Base-by-base conservation (phyloP, 1,140 invertebrate genomes). In the Caenorhabditis brenneri region DNA sequence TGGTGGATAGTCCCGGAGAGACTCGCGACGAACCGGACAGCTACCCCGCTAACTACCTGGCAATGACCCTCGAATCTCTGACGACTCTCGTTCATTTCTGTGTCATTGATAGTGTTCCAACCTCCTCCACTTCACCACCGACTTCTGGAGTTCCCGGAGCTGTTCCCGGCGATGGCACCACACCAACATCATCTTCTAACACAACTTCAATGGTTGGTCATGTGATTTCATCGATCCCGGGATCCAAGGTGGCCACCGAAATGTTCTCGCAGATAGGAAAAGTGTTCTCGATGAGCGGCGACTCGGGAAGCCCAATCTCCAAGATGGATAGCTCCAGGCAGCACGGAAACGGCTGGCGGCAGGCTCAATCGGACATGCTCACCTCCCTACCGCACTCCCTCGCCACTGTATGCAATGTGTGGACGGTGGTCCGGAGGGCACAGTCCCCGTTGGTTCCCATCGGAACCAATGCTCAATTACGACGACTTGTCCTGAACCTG, bases 11-110 rank as follows among this genome's bases (percentile, higher is more conserved):
- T 80, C 51, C 79, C 16, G 79, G 79, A 39, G 51, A 80, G 31
- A 53, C n/a, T 10, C 16, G 79, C 3, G 79, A 80, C 33, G 51
- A 80, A 36, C 79, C 79, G n/a, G 29, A 83, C 42, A 80, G 85
- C 49, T 87, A 92, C 33, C 94, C 94, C 2, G 94, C 94, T 0
- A 95, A 96, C 92, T 95, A 96, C 90, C 93, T 95, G 0, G 92
- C 95, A 0, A 95, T 93, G 88, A 60, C 86, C 89, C 90, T 96
- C 81, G 95, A 96, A 91, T 94, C 95, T 0, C 90, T 96, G 79
- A 95, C 95, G 0, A 94, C 95, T 48, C 91, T 96, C 7, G 93
- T 95, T 87, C 95, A 96, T 91, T 96, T 95, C 91, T 96, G 95
- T 87, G 91, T 96, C 19, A 91, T 96, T 85, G 95, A 96, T 90